Base-by-base conservation (phyloP, 1,140 invertebrate genomes). In the Aphaenogaster rudis region DNA sequence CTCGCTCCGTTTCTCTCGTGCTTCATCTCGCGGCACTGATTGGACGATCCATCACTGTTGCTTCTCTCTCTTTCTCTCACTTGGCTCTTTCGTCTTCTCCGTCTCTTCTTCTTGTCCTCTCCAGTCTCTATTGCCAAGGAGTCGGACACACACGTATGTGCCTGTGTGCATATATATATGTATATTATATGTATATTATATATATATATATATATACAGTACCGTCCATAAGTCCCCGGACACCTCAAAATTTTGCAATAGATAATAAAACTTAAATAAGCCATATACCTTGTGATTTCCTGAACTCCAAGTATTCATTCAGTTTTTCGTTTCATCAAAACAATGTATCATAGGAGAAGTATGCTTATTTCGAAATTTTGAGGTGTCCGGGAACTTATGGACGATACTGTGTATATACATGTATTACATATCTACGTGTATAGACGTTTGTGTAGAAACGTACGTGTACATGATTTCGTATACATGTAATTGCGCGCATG, bases 11-110 rank as follows among this genome's bases (percentile, higher is more conserved):
- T 87, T 93, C 92, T 91, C 92, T 89, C 89, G 94, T 95, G 94
- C 94, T 95, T 94, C 94, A 95, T 95, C 95, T 95, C 95, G 94
- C 93, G 93, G 95, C 95, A 96, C 95, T 96, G 95, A 96, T 96
- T 96, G 95, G 95, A 95, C 95, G 94, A 96, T 96, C 95, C 95
- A 96, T 96, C 95, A 95, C 95, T 89, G 91, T 79, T 66, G 88
- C 90, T 88, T 92, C 91, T 93, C 88, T 93, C 91, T 86, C 88
- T 54, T 86, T 54, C 59, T 82, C 45, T n/a, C 42, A 33, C 79
- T 66, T 57, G 74, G 36, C 36, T 86, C 81, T 17, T 61, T 52
- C 63, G 42, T 66, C 71, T 88, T 74, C 88, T 88, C 82, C 66
- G 39, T 85, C 78, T 90, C 77, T 91, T 87, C 79, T 79, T 88